These are phyloP conservation scores for Zophobas atratus DNA, from an alignment of 1,140 invertebrate genomes.

Conservation along the genomic window DNA sequence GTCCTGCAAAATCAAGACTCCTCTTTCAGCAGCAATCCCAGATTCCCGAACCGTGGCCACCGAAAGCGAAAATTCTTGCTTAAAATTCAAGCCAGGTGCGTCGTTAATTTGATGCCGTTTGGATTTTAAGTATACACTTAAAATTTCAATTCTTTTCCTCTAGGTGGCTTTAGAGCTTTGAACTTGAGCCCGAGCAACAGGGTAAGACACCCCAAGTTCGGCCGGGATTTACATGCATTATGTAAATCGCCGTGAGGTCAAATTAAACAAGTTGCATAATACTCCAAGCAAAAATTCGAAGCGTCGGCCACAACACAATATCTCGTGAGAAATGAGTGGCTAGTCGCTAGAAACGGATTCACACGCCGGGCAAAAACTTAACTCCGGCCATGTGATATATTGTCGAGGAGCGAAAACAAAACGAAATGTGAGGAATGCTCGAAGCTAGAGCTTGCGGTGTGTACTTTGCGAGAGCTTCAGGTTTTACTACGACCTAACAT, in stretches of 20 bases:
- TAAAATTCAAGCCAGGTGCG: constrained; percentile 22
- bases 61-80: not conserved
- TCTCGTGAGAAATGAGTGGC: constrained; percentile 13
- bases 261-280: constrained; percentile 11
- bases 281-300: not conserved
- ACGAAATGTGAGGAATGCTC: constrained; percentile 38
- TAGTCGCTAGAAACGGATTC: constrained; percentile 18
- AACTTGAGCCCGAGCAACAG: constrained; percentile 1
- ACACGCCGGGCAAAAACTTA: constrained; percentile 17
- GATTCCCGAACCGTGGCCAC: no score
- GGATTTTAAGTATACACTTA: constrained; percentile 20
- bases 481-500: not conserved
- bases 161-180: constrained; percentile 4
- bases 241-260: constrained; percentile 7
- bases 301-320: not conserved
- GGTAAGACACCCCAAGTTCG: constrained; percentile 4
- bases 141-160: constrained; percentile 31
- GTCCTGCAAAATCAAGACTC: no score
- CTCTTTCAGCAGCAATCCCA: no score
- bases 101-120: constrained; percentile 43
- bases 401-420: constrained; percentile 27
- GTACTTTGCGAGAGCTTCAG: constrained; percentile 17
- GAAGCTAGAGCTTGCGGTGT: constrained; percentile 27
- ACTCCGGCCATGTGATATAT: constrained; percentile 29
- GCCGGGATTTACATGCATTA: constrained; percentile 7